Conservation (phyloP, 2,113 vertebrate species). For the Sapayoa aenigma region DNA sequence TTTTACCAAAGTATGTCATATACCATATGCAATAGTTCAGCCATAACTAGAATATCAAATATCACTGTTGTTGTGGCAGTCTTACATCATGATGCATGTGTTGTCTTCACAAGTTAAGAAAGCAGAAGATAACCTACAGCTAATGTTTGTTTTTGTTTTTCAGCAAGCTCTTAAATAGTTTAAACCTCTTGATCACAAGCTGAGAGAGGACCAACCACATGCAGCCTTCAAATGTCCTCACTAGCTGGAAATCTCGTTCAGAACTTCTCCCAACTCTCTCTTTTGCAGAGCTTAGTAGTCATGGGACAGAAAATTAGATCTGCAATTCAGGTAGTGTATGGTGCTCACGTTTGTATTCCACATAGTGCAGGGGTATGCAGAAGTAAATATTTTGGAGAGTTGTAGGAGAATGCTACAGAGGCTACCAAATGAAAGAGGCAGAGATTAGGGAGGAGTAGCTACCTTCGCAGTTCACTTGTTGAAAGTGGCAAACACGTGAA, state of each 20-base stretch:
- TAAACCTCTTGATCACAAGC: neutral
- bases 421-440: neutral
- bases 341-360: neutral
- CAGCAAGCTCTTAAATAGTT: neutral
- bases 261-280: neutral
- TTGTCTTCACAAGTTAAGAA: neutral
- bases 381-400: neutral
- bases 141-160: neutral
- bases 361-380: neutral
- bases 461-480: neutral
- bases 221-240: neutral
- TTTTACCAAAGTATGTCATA: neutral
- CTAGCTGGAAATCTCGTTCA: neutral
- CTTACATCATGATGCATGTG: neutral
- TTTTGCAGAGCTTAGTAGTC: neutral
- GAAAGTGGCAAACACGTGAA: neutral
- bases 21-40: neutral
- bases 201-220: neutral
- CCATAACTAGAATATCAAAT: neutral
- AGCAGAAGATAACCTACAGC: neutral
- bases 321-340: neutral
- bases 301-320: neutral
- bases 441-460: neutral
- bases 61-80: neutral
- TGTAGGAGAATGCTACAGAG: neutral